Evolutionary conservation across 1,140 invertebrate genomes (phyloP), one percentile per base, ranked within the genome.

Genomic region (Musca domestica): DNA sequence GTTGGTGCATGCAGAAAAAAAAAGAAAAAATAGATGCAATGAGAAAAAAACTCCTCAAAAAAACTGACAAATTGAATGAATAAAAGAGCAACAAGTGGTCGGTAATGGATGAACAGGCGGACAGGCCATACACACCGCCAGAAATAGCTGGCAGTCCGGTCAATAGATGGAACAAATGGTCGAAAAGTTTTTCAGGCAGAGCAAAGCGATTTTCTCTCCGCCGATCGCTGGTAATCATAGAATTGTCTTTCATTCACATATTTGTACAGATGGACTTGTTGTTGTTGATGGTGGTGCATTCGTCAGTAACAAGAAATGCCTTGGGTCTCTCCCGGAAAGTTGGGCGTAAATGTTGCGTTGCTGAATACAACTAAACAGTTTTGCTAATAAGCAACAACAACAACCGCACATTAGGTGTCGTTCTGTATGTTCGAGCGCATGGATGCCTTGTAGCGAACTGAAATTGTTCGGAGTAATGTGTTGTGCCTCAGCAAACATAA

Each of bases 11-110:
- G 34, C 12, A 41, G 10, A 5, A 41, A 30, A 30, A 30, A 41
- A 5, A 7, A 41, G n/a, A 41, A 41, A 41, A 41, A 12, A 2
- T 41, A 41, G 34, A 41, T 30, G 27, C 27, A 30, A 30, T 10
- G 34, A 41, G 10, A 9, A 12, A 41, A 41, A 41, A 41, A 7
- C 34, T 41, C 6, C 34, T 41, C 46, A 65, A 48, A 46, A 17
- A 30, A 76, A 79, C 77, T 79, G 77, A 80, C 77, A 80, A 80
- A 80, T 80, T 80, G 77, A 80, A 80, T 80, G 77, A 80, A 77
- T 80, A 80, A 80, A 80, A 80, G 77, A 79, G 77, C 77, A 77
- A 79, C 77, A 77, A 80, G 77, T 76, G 77, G 77, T 77, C 75
- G 61, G 64, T 49, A 54, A 67, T 58, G 48, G 65, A 67, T 58